Base-by-base conservation (phyloP, 1,140 invertebrate genomes). In the Caerostris extrusa region DNA sequence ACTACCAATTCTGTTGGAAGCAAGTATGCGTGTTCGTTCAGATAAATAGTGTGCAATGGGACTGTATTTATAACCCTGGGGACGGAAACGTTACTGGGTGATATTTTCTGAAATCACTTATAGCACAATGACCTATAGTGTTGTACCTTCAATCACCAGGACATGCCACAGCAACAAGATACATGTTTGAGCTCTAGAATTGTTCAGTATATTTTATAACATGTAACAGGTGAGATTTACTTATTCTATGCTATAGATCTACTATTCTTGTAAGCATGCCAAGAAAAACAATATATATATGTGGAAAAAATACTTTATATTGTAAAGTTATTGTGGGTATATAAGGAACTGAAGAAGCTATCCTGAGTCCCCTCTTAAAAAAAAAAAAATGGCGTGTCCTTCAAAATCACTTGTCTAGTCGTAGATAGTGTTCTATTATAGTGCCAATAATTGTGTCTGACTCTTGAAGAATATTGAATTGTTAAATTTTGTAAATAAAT, bases 101-200 rank as follows among this genome's bases (percentile, higher is more conserved):
- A 85, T n/a, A 85, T 85, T 17, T 85, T 85, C 55, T 58, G 17
- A n/a, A 85, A n/a, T 19, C 50, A 85, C 5, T 58, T n/a, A 85
- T 17, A n/a, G 6, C 55, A 85, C 55, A 85, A 85, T 58, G 57
- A 7, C 50, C 3, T 83, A n/a, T n/a, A 55, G 12, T 17, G 14
- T 57, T 53, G 53, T 10, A 81, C 5, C 19, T 81, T 10, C 17
- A 3, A 64, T 64, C 61, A 17, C 61, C 17, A 10, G 8, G 17
- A 64, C 3, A 64, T 10, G 61, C 8, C 3, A 64, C 19, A 5
- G 5, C n/a, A 19, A 7, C 77, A 50, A 55, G n/a, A 50, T 53
- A 14, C 14, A 55, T 53, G 8, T 53, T 53, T 50, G 34, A 55
- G 5, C 7, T 14, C 7, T 53, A 3, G 34, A 67, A 67, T 53